Percentiles rank a stretch among this genome's conserved stretches.
Evolutionary conservation across 2,113 vertebrate species (phyloP).

Genomic region (Callochromis pleurospilus): DNA sequence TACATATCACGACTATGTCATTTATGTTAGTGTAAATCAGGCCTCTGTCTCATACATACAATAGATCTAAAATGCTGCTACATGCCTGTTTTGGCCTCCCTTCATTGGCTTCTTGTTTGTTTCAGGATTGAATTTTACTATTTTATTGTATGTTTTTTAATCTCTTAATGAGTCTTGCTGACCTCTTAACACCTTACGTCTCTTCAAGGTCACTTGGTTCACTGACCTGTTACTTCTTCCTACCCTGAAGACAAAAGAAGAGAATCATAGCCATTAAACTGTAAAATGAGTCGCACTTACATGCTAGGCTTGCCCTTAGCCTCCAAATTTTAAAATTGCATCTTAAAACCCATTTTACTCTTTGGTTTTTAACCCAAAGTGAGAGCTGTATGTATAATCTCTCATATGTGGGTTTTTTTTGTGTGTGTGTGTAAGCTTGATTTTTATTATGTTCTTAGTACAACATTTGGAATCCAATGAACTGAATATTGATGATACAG

Average conservation of each 20-base stretch:
- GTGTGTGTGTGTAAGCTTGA: neutral
- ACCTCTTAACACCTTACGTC: neutral
- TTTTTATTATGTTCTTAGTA: neutral
- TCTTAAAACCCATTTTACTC: neutral
- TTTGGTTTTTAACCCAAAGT: neutral
- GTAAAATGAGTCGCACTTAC: neutral
- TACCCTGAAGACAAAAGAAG: neutral
- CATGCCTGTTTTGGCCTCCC: neutral
- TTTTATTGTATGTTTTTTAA: neutral
- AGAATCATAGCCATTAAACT: neutral
- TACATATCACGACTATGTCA: neutral
- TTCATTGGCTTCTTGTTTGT: neutral
- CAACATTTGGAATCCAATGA: neutral
- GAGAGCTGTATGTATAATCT: neutral
- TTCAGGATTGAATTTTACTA: neutral
- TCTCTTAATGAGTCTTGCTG: neutral
- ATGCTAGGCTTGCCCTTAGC: neutral
- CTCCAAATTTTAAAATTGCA: neutral
- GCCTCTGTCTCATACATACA: neutral
- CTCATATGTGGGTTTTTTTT: neutral
- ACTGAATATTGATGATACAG: neutral
- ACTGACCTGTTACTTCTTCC: neutral
- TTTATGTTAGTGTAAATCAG: neutral
- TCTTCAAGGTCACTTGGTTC: neutral
- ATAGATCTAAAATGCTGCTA: neutral